Base-by-base conservation (phyloP, 2,888 invertebrate genomes). In the Cosmorhoe ocellata region DNA sequence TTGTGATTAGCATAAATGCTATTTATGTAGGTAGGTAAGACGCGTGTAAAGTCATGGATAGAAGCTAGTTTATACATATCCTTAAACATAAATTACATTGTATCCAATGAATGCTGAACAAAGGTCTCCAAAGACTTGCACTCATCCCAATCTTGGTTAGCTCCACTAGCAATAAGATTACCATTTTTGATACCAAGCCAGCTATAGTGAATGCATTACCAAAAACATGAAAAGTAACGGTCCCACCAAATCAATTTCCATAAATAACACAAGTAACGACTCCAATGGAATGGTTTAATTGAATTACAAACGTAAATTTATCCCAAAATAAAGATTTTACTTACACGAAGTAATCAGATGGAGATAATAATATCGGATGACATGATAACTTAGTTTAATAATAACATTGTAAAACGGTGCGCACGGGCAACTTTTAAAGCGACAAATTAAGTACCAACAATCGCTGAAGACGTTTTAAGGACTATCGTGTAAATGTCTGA, bases 271-370 rank as follows among this genome's bases (percentile, higher is more conserved):
- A 57, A 65, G 47, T 55, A 63, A 62, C 57, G 57, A 33, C 44
- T 45, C 31, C 30, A 46, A 59, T 52, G 47, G 56, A 46, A 59
- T 52, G 47, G 57, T 45, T 46, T 53, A 61, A 61, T 58, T 58
- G 56, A 52, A 55, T 46, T 47, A 41, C 47, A 56, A 63, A 66
- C 56, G 64, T 65, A 69, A 59, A 61, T 61, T 71, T 63, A 50
- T 59, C 60, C 56, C 44, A 52, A 51, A 66, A 61, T 55, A 59
- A 63, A 60, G 50, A 56, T 51, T 64, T 53, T 64, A 61, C 65
- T 38, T 38, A 38, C 27, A 66, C 61, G 59, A 61, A 12, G 12
- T 27, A 39, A 46, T 30, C 24, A 14, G 28, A 40, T 42, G 14
- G 41, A 44, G 52, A 46, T 18, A 18, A 31, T 47, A 18, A 44